Evolutionary conservation across 1,140 invertebrate genomes (phyloP).

Genomic region (Trichoplusia ni): DNA sequence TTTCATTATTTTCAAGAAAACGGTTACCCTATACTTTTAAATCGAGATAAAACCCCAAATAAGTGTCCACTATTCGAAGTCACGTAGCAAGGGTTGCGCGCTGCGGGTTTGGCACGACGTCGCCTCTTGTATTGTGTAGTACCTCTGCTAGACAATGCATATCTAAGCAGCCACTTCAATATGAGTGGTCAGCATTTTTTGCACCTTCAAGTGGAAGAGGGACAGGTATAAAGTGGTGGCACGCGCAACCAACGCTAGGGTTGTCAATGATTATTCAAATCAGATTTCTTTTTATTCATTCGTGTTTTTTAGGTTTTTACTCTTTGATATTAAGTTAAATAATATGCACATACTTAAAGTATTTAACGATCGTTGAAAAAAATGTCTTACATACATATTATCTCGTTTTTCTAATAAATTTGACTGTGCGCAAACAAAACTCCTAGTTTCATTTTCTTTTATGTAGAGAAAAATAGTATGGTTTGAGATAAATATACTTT

Average conservation of each 20-base stretch:
- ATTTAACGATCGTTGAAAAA: too few relatives aligned
- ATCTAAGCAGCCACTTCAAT: conserved; percentile 45
- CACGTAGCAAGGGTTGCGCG: conserved; percentile 1
- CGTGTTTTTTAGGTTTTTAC: not conserved
- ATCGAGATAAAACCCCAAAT: not conserved
- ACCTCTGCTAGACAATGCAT: conserved; percentile 53
- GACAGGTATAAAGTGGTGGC: conserved; percentile 35
- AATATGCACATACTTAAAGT: too few relatives aligned
- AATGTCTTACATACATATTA: too few relatives aligned
- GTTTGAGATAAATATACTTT: too few relatives aligned
- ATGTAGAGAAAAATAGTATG: too few relatives aligned
- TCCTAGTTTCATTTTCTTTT: too few relatives aligned
- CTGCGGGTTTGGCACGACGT: conserved; percentile 42
- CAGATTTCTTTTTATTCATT: too few relatives aligned
- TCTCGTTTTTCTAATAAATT: too few relatives aligned
- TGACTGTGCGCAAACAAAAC: too few relatives aligned
- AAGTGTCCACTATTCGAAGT: conserved; percentile 10
- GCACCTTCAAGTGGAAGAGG: conserved; percentile 39
- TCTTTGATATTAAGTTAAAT: too few relatives aligned
- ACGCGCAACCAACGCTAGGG: conserved; percentile 10
- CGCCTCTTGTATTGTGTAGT: conserved; percentile 44
- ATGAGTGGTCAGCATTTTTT: conserved; percentile 62
- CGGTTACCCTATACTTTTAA: too few relatives aligned
- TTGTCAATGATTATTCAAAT: not conserved
- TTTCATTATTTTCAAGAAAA: too few relatives aligned